phyloP scores from a whole-genome alignment of 2,797 vertebrate genomes.

The Chiroxiphia lanceolata region DNA sequence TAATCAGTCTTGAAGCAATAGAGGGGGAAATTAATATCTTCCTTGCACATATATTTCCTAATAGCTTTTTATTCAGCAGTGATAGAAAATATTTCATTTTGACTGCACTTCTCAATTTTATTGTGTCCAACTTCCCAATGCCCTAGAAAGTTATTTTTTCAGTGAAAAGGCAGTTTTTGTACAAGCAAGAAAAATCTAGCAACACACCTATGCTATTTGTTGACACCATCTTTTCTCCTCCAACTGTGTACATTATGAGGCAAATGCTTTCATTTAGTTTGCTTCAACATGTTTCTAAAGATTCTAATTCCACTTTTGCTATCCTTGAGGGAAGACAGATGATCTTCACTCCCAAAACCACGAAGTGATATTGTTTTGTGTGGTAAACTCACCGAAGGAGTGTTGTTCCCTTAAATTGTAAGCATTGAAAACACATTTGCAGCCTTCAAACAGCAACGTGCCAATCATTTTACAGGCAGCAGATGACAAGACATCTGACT shows the following conservation, averaged over 20 bases:
- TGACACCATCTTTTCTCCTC: background rate
- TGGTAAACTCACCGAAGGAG: background rate
- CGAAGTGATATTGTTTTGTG: fast-evolving
- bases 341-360: background rate
- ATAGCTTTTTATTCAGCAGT: background rate
- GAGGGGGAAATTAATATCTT: background rate
- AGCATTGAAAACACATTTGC: background rate
- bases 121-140: background rate
- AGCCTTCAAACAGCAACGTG: fast-evolving
- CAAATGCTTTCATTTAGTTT: background rate
- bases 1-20: background rate
- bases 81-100: background rate
- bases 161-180: background rate
- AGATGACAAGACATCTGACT: background rate
- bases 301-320: background rate
- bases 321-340: background rate
- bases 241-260: background rate
- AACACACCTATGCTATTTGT: no score
- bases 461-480: background rate
- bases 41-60: background rate
- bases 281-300: background rate
- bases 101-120: background rate
- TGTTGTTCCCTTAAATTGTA: background rate
- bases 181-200: background rate
- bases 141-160: background rate